Percentiles rank a stretch among this genome's conserved stretches.
Evolutionary conservation across 2,797 vertebrate species (phyloP).

Genomic region (Pangasius macronema): DNA sequence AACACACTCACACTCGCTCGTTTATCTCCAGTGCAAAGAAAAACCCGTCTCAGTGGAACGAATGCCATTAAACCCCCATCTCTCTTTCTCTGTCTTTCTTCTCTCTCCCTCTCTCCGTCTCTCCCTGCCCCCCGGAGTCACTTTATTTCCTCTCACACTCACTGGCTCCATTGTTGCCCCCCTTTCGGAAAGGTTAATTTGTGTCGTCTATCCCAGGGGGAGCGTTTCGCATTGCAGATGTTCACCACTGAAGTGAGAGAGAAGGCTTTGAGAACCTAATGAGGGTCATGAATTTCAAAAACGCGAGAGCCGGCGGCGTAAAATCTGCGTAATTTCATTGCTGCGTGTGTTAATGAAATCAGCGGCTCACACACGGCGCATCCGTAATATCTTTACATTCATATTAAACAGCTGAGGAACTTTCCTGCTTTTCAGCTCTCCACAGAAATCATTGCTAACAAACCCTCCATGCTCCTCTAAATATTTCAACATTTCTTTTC

Average conservation of each 20-base stretch:
- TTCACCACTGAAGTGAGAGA: background rate
- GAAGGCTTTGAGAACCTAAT: background rate
- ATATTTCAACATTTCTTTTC: background rate
- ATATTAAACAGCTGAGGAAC: background rate
- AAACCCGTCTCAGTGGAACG: background rate
- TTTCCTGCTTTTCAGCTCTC: background rate
- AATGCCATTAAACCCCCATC: background rate
- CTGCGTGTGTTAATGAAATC: background rate
- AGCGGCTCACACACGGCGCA: background rate
- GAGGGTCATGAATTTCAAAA: background rate
- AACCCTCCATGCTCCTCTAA: background rate
- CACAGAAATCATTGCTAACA: background rate
- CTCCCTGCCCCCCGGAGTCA: background rate
- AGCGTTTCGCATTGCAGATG: conserved; percentile 21
- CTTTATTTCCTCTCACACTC: conserved; percentile 23
- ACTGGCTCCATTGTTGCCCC: conserved; percentile 14
- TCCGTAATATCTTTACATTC: background rate
- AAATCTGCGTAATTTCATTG: background rate
- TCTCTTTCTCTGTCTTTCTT: background rate
- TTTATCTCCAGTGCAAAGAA: background rate
- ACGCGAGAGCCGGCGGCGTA: too few relatives aligned
- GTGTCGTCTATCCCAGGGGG: background rate
- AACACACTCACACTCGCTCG: background rate
- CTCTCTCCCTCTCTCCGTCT: background rate
- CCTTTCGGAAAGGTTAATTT: conserved; percentile 1